A percentile compares a stretch with the other conserved stretches of the same genome.
These are phyloP conservation scores for Chiloscyllium punctatum DNA, from an alignment of 2,797 vertebrate species.

Conservation along the genomic window DNA sequence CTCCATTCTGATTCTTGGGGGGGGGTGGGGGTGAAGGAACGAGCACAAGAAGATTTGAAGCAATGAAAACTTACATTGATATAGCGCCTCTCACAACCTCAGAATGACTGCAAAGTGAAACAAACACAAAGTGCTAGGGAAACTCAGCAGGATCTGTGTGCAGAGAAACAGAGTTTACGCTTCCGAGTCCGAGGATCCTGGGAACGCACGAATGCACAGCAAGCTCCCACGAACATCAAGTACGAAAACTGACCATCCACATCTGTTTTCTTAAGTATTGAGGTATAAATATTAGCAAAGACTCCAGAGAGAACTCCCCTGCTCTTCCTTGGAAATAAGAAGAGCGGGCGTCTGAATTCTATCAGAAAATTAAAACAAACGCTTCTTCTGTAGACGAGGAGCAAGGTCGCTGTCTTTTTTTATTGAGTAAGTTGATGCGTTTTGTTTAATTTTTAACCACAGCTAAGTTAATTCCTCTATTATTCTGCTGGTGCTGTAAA, in stretches of 20 bases:
- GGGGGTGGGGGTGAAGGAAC: too few relatives aligned
- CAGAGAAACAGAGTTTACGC: too few relatives aligned
- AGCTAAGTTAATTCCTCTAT: background rate
- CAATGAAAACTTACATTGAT: background rate
- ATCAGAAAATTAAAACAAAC: background rate
- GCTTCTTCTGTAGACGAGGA: background rate
- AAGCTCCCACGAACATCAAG: background rate
- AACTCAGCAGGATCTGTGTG: too few relatives aligned
- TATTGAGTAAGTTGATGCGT: background rate
- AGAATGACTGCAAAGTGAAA: background rate
- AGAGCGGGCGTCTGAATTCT: background rate
- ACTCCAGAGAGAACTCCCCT: background rate
- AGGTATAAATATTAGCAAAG: background rate
- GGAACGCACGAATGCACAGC: background rate
- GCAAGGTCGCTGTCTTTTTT: background rate
- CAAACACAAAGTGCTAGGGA: too few relatives aligned
- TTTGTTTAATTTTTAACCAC: constrained; percentile 5
- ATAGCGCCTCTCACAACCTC: background rate
- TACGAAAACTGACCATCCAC: background rate
- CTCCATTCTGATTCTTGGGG: too few relatives aligned
- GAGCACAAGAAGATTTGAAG: too few relatives aligned
- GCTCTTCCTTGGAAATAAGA: background rate
- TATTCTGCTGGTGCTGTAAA: background rate
- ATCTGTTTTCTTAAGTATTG: background rate
- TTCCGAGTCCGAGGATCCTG: too few relatives aligned